Percentiles rank a stretch among this genome's conserved stretches.
phyloP scores from a whole-genome alignment of 2,797 vertebrate species.

The Tenualosa thibaudeaui region DNA sequence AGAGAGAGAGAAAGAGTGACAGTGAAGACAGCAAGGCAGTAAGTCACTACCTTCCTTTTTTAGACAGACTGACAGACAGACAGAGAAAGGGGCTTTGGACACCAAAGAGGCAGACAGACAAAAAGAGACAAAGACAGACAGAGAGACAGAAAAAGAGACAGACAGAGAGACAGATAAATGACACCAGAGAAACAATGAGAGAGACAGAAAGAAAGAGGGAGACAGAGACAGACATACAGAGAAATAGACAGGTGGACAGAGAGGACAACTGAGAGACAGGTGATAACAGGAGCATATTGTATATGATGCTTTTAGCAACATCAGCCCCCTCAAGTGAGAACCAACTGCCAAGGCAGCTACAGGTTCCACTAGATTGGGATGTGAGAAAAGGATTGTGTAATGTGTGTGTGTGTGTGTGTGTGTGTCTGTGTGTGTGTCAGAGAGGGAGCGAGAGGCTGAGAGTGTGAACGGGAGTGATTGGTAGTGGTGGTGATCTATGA shows the following conservation, averaged over 20 bases:
- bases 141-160: not conserved
- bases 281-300: not conserved
- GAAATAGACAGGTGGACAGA: not conserved
- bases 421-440: not conserved
- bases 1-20: not conserved
- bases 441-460: not conserved
- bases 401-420: not conserved
- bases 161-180: not conserved
- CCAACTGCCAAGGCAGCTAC: not conserved
- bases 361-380: slow-evolving; percentile 1
- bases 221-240: not conserved
- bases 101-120: not conserved
- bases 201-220: not conserved
- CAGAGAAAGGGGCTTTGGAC: too few relatives aligned
- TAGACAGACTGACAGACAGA: not conserved
- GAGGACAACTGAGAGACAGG: slow-evolving; percentile 6
- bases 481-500: too few relatives aligned
- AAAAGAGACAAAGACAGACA: not conserved
- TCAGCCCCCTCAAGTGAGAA: slow-evolving; percentile 26
- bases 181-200: not conserved
- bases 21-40: too few relatives aligned
- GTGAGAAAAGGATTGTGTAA: too few relatives aligned
- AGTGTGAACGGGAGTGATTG: too few relatives aligned
- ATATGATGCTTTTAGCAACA: slow-evolving; percentile 25
- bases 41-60: too few relatives aligned